Evolutionary conservation across 1,140 invertebrate genomes (phyloP), one percentile per base, ranked within the genome.

Genomic region (Drosophila ironensis): DNA sequence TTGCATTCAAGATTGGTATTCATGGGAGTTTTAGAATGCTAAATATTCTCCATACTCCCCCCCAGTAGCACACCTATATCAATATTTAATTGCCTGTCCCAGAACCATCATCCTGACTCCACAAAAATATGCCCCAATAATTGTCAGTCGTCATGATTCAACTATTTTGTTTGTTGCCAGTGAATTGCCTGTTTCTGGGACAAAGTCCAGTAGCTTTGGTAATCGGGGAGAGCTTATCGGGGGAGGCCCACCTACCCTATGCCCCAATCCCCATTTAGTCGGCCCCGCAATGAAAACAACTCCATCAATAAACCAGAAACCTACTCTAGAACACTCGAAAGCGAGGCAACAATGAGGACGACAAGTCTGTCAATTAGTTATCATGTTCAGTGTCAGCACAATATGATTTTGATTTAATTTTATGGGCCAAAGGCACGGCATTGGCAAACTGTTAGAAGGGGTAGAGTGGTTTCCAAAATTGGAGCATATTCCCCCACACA

Each of bases 361-460:
- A 71, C 59, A 71, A 59, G 35, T 73, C 73, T 84, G 78, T 82
- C 78, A 82, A 82, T 82, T 82, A 82, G 78, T 84, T 82, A 84
- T 82, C 78, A 84, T 82, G 78, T 82, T 73, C 54, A 53, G 61
- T 82, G 78, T 84, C 78, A 82, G 64, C 73, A 77, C 54, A 64
- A 67, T 76, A 77, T 48, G 76, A 81, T 63, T 82, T 81, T 82
- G 78, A 82, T 82, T 82, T 84, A 82, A 82, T 82, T 77, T 77
- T 69, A 42, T 71, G 72, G 68, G 33, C 28, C 27, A 59, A 25
- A 47, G 20, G 44, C 33, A 71, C 46, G 60, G 67, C 30, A 33
- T 11, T 20, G 16, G n/a, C n/a, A n/a, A n/a, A n/a, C n/a, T n/a
- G n/a, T 41, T 2, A 2, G 11, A 40, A 17, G 9, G 11, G 17